Evolutionary conservation across 1,140 invertebrate species (phyloP).

Genomic region (Diploscapter pachys): DNA sequence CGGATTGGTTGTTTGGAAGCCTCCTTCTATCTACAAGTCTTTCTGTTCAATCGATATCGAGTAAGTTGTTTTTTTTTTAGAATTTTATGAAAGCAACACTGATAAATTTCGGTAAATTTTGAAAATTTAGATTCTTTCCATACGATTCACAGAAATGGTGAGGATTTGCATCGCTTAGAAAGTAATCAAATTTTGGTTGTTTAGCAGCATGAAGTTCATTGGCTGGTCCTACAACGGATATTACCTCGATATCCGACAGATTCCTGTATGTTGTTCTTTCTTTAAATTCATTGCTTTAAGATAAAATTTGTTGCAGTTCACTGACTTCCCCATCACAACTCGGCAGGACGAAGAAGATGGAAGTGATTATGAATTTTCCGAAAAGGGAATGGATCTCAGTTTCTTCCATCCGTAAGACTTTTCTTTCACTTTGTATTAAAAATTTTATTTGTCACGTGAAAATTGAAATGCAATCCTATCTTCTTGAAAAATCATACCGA

Average conservation of each 20-base stretch:
- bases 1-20: conserved; percentile 90
- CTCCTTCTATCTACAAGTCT: conserved; percentile 95
- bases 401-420: conserved; percentile 46
- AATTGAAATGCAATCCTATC: too few relatives aligned
- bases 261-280: conserved; percentile 44
- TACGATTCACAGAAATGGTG: conserved; percentile 73
- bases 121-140: conserved; percentile 64
- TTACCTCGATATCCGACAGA: conserved; percentile 60
- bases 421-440: too few relatives aligned
- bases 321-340: too few relatives aligned
- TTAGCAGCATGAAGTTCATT: conserved; percentile 93
- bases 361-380: conserved; percentile 53
- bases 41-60: conserved; percentile 86
- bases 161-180: too few relatives aligned
- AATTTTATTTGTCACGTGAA: too few relatives aligned
- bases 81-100: neutral
- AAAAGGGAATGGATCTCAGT: conserved; percentile 56
- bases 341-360: conserved; percentile 46
- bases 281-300: conserved; percentile 43
- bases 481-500: too few relatives aligned
- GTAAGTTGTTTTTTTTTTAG: conserved; percentile 63
- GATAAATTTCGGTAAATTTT: neutral
- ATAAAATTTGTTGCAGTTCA: conserved; percentile 28
- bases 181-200: conserved; percentile 51
- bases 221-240: conserved; percentile 97